Evolutionary conservation across 1,140 invertebrate species (phyloP).

Genomic region (Scaptomyza montana): DNA sequence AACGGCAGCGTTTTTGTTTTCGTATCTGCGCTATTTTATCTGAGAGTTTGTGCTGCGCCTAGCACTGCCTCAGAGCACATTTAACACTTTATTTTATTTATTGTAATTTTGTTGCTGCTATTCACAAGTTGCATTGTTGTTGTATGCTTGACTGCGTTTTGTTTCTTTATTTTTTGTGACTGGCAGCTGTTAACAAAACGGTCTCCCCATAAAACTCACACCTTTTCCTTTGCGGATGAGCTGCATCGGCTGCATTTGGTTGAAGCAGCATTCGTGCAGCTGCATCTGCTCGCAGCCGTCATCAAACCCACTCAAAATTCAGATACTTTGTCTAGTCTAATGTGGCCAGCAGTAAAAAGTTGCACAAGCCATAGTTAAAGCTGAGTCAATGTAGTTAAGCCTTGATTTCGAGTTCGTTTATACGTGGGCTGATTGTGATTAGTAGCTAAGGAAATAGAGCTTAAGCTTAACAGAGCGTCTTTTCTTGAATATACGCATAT

Average conservation of each 20-base stretch:
- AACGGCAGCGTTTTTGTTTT: constrained; percentile 29
- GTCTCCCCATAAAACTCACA: constrained; percentile 77
- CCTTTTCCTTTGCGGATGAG: constrained; percentile 47
- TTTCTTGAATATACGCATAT: too few species aligned
- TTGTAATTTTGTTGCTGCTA: constrained; percentile 64
- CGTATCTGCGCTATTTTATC: constrained; percentile 18
- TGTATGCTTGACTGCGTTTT: not conserved
- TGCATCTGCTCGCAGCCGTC: constrained; percentile 50
- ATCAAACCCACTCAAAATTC: constrained; percentile 72
- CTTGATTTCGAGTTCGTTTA: constrained; percentile 45
- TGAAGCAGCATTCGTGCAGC: constrained; percentile 19
- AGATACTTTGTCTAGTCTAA: constrained; percentile 57
- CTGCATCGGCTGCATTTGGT: constrained; percentile 17
- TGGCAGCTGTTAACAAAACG: constrained; percentile 76
- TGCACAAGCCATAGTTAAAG: constrained; percentile 60
- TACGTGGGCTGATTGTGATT: constrained; percentile 63
- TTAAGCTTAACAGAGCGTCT: not conserved
- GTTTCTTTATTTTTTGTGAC: constrained; percentile 45
- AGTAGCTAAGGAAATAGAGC: constrained; percentile 11
- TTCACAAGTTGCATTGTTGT: constrained; percentile 26
- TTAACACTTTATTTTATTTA: constrained; percentile 83
- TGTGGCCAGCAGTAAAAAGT: constrained; percentile 62
- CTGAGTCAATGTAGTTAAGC: constrained; percentile 39
- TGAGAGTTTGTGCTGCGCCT: constrained; percentile 34
- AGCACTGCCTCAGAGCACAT: constrained; percentile 38